Conservation (phyloP, 2,888 invertebrate genomes). For the Chymomyza caudatula region DNA sequence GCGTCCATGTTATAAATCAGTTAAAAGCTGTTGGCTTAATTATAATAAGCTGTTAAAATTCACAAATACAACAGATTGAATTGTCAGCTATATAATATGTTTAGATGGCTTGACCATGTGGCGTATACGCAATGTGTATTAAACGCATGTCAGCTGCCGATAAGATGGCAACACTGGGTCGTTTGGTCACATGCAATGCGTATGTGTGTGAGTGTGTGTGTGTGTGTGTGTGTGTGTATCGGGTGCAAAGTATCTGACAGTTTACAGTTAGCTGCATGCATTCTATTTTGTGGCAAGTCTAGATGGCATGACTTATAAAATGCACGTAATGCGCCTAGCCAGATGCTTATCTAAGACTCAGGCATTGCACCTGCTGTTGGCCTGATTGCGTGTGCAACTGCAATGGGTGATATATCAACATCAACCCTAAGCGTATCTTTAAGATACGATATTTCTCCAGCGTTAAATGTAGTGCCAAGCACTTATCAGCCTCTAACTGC, state of each 20-base stretch:
- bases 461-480: constrained; percentile 1
- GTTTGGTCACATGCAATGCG: constrained; percentile 14
- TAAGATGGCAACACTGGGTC: constrained; percentile 26
- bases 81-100: constrained; percentile 33
- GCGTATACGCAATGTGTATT: constrained; percentile 30
- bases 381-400: constrained; percentile 40
- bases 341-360: constrained; percentile 37
- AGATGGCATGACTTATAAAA: constrained; percentile 38
- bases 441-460: constrained; percentile 29
- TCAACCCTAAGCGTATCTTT: constrained; percentile 34
- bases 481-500: constrained; percentile 27
- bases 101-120: not conserved
- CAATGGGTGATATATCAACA: constrained; percentile 43
- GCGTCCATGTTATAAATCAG: constrained; percentile 44
- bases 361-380: not conserved
- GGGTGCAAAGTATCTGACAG: not conserved
- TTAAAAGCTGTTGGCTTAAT: constrained; percentile 30
- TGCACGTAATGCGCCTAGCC: constrained; percentile 56
- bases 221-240: no score
- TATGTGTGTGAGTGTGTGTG: no score
- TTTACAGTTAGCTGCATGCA: constrained; percentile 43
- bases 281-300: not conserved
- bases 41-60: constrained; percentile 45
- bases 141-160: constrained; percentile 12
- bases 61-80: constrained; percentile 31